A percentile compares a stretch with the other conserved stretches of the same genome.
Evolutionary conservation across 2,888 invertebrate genomes (phyloP).

Genomic region (Hypselothyrea guttata): DNA sequence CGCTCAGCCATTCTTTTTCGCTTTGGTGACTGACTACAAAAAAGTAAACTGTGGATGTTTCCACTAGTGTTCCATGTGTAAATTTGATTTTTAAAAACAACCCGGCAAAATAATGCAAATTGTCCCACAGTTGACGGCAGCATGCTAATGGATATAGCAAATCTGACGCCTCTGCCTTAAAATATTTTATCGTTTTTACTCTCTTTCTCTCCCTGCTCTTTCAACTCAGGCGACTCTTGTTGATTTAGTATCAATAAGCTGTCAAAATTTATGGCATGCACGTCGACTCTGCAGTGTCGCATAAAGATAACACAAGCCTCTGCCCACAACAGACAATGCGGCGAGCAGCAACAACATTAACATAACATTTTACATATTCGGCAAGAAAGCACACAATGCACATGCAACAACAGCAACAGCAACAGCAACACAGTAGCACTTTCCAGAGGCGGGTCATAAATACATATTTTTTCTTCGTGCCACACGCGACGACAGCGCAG

Average conservation of each 20-base stretch:
- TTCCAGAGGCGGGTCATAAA: conserved; percentile 65
- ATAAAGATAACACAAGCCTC: conserved; percentile 60
- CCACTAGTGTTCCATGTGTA: conserved; percentile 16
- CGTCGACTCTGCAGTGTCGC: conserved; percentile 46
- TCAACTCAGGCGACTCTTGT: conserved; percentile 18
- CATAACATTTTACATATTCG: conserved; percentile 47
- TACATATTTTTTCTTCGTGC: conserved; percentile 54
- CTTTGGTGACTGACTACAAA: conserved; percentile 1
- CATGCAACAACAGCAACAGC: conserved; percentile 1
- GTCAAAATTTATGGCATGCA: conserved; percentile 69
- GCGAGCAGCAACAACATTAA: conserved; percentile 33
- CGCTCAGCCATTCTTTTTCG: background rate
- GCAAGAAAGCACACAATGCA: too few species aligned
- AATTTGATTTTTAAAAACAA: conserved; percentile 17
- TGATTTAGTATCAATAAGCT: conserved; percentile 73
- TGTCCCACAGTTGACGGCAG: conserved; percentile 54
- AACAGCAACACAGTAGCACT: conserved; percentile 65
- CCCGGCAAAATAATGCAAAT: conserved; percentile 29
- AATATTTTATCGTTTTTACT: conserved; percentile 18
- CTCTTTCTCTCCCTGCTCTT: conserved; percentile 4
- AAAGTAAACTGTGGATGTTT: conserved; percentile 3
- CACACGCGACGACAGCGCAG: conserved; percentile 65
- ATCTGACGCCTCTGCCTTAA: conserved; percentile 45
- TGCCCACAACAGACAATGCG: conserved; percentile 21
- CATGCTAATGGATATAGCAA: conserved; percentile 58